These are phyloP conservation scores for Acanthornis magna DNA, from an alignment of 2,797 vertebrate genomes.

Conservation along the genomic window DNA sequence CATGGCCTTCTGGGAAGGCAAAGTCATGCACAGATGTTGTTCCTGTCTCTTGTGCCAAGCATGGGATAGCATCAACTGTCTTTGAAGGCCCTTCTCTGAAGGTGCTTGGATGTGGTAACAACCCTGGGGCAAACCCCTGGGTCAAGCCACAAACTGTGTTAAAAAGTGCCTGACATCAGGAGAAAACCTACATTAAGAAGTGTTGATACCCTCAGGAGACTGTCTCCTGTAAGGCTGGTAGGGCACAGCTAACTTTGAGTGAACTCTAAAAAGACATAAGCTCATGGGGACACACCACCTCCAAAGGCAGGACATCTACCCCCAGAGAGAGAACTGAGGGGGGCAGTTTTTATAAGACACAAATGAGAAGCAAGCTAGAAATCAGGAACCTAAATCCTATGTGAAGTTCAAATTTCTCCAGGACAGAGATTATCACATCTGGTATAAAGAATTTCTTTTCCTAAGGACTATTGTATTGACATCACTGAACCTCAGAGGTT, in stretches of 20 bases:
- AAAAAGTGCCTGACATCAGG: background rate
- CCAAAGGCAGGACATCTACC: no score
- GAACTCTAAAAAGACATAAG: background rate
- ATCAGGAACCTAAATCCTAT: background rate
- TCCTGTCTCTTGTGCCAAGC: background rate
- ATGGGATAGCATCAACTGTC: background rate
- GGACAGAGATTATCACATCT: background rate
- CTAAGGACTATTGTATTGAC: background rate
- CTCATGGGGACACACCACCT: background rate
- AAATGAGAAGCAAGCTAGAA: background rate
- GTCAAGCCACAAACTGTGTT: background rate
- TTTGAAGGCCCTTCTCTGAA: background rate
- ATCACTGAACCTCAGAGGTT: background rate
- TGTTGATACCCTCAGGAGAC: background rate
- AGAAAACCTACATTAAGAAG: background rate
- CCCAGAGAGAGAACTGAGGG: background rate
- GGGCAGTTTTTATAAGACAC: background rate
- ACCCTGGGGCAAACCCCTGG: background rate
- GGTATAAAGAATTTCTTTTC: background rate
- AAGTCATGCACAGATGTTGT: background rate
- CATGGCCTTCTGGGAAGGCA: background rate
- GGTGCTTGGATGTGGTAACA: background rate
- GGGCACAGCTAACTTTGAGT: background rate
- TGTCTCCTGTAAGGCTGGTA: background rate
- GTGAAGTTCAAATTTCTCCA: background rate